Percentiles rank a stretch among this genome's conserved stretches.
Conservation (phyloP, 2,888 invertebrate genomes). For the Globia sparganii region DNA sequence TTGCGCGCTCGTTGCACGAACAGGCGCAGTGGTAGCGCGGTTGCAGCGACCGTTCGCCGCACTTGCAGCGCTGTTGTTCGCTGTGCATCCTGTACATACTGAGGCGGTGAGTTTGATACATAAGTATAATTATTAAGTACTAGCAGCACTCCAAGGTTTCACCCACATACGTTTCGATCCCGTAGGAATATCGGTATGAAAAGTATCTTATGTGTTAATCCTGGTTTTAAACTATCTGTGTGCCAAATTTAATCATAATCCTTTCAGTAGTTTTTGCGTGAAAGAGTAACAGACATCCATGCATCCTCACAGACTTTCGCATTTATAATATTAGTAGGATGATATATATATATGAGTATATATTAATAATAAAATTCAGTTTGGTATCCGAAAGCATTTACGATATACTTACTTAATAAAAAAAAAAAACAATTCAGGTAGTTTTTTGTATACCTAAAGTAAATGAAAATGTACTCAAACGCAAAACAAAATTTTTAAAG, state of each 20-base stretch:
- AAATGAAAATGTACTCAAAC: neutral
- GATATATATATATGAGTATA: too few relatives aligned
- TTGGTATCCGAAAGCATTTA: neutral
- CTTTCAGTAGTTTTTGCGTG: too few relatives aligned
- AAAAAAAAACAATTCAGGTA: neutral
- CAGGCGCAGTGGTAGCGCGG: constrained; percentile 92
- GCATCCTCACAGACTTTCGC: too few relatives aligned
- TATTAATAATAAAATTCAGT: neutral
- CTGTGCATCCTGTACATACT: constrained; percentile 96
- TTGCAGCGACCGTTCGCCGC: constrained; percentile 93
- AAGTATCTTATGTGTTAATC: too few relatives aligned
- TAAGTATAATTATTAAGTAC: neutral
- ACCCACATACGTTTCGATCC: too few relatives aligned
- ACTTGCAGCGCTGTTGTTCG: constrained; percentile 94
- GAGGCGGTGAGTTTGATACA: constrained; percentile 93
- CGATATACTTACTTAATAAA: too few relatives aligned
- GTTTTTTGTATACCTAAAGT: neutral
- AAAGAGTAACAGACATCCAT: too few relatives aligned
- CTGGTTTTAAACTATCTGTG: too few relatives aligned
- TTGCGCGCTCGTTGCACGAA: constrained; percentile 93
- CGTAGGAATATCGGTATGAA: too few relatives aligned
- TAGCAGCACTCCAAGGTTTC: too few relatives aligned
- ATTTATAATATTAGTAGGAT: too few relatives aligned
- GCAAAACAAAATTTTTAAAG: neutral
- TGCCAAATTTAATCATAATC: too few relatives aligned